These are phyloP conservation scores for Phrynocephalus guinanensis DNA, from an alignment of 2,797 vertebrate genomes.

Conservation along the genomic window DNA sequence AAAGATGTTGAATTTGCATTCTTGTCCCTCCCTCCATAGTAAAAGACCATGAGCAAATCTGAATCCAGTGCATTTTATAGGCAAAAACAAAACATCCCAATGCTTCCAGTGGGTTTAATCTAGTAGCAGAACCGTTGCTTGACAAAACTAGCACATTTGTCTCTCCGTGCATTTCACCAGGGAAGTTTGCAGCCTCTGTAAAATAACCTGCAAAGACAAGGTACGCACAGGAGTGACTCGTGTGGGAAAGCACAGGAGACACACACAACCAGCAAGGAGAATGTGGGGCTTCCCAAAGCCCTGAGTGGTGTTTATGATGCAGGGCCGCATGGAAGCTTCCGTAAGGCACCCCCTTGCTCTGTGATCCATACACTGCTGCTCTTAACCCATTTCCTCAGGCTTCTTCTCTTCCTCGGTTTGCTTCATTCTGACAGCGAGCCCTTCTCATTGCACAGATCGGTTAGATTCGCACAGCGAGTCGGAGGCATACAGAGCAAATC, in stretches of 20 bases:
- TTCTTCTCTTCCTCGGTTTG: background rate
- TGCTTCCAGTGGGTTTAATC: background rate
- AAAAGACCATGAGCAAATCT: background rate
- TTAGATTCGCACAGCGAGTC: background rate
- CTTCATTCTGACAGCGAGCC: conserved; percentile 12
- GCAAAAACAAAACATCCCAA: background rate
- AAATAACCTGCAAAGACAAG: background rate
- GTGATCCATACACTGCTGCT: rapidly evolving
- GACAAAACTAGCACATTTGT: background rate
- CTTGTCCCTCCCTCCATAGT: too few relatives aligned
- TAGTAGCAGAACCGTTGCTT: too few relatives aligned
- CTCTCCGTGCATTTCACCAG: background rate
- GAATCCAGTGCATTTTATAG: background rate
- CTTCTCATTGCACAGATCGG: background rate
- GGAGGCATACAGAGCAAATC: conserved; percentile 24
- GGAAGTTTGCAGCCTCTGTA: background rate
- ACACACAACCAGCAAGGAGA: background rate
- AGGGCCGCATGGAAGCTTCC: background rate
- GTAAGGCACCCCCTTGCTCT: background rate
- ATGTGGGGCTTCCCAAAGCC: conserved; percentile 21
- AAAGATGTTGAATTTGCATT: background rate
- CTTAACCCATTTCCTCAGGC: conserved; percentile 15
- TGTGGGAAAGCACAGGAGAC: background rate
- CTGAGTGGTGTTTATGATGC: background rate
- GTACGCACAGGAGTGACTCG: background rate